These are phyloP conservation scores for Leptinotarsa peninsularis DNA, from an alignment of 2,888 invertebrate species.

Conservation along the genomic window DNA sequence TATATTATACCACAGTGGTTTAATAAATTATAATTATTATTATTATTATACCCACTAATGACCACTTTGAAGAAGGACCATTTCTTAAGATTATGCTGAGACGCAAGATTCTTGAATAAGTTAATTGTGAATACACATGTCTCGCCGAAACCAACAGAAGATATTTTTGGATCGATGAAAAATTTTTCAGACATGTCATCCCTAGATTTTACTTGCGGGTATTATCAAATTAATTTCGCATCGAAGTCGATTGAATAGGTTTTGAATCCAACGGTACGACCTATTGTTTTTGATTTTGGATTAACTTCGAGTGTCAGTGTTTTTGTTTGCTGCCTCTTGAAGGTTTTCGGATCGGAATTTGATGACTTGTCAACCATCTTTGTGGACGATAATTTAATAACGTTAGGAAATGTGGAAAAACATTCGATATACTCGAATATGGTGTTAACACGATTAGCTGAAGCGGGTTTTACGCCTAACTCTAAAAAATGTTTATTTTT, in stretches of 20 bases:
- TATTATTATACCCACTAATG: too few species aligned
- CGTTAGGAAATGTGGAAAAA: constrained; percentile 26
- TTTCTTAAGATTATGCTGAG: too few species aligned
- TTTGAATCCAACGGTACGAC: neutral
- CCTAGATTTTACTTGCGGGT: neutral
- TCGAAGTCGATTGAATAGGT: neutral
- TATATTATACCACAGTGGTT: too few species aligned
- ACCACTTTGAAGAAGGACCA: too few species aligned
- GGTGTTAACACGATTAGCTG: constrained; percentile 6
- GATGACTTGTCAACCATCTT: constrained; percentile 30
- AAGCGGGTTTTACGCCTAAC: neutral
- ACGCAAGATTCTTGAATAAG: too few species aligned
- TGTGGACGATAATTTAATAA: constrained; percentile 38
- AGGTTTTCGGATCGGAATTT: constrained; percentile 30
- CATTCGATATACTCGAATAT: constrained; percentile 26
- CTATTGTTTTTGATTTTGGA: neutral
- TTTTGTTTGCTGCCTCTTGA: constrained; percentile 26
- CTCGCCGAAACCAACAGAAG: neutral
- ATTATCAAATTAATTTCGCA: neutral
- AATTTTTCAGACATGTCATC: neutral
- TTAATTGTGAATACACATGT: too few species aligned
- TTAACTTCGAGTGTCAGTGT: constrained; percentile 23
- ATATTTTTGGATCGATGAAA: constrained; percentile 29
- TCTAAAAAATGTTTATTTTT: neutral
- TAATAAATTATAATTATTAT: too few species aligned